Conservation (phyloP, 2,888 invertebrate genomes). For the Meliscaeva auricollis region DNA sequence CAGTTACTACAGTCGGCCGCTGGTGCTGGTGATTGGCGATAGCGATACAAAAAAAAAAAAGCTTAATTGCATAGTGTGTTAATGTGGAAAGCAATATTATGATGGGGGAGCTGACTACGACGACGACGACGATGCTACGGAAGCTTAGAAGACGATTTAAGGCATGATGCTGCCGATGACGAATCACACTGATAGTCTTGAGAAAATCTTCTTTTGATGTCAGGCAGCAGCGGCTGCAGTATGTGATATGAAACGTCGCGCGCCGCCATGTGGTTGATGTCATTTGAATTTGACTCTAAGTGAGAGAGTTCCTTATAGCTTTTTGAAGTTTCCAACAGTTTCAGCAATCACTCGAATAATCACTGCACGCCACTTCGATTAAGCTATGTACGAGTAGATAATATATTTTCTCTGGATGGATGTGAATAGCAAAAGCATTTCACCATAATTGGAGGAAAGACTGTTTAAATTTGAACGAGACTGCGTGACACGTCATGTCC, state of each 20-base stretch:
- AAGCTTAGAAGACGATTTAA: slow-evolving; percentile 26
- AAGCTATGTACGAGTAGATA: no score
- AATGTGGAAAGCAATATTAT: slow-evolving; percentile 36
- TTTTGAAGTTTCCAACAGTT: neutral
- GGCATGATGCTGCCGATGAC: slow-evolving; percentile 26
- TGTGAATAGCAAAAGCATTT: slow-evolving; percentile 5
- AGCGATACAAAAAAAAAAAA: slow-evolving; percentile 55
- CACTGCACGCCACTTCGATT: neutral
- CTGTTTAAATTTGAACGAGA: slow-evolving; percentile 38
- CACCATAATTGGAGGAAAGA: slow-evolving; percentile 57
- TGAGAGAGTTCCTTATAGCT: neutral
- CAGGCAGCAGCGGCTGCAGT: neutral
- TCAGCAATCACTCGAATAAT: neutral
- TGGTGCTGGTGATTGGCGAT: slow-evolving; percentile 10
- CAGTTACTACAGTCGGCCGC: neutral
- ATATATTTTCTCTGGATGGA: slow-evolving; percentile 6
- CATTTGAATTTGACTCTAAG: neutral
- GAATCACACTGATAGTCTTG: slow-evolving; percentile 43
- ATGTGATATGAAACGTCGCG: neutral
- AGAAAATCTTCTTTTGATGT: slow-evolving; percentile 26
- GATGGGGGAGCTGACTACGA: slow-evolving; percentile 1
- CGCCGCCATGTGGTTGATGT: neutral
- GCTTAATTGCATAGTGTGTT: slow-evolving; percentile 65
- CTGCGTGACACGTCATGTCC: slow-evolving; percentile 6
- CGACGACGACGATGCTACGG: no score